A percentile compares a stretch with the other conserved stretches of the same genome.
Conservation (phyloP, 2,888 invertebrate species). For the Cryptocephalus moraei region DNA sequence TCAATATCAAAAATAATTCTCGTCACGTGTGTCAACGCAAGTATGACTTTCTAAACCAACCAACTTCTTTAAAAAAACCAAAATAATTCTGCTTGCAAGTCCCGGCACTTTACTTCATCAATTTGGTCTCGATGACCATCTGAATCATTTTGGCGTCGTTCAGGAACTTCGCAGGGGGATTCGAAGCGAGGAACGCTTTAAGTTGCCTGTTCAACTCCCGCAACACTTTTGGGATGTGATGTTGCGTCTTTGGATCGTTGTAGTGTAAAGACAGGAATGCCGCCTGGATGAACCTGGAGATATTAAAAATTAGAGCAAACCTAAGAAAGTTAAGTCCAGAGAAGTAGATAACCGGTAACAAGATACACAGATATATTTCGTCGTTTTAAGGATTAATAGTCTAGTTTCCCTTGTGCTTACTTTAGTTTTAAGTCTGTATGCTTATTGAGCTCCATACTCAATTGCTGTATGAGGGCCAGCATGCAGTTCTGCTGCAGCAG, state of each 20-base stretch:
- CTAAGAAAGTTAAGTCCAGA: not conserved
- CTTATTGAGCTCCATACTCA: constrained; percentile 78
- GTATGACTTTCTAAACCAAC: too few relatives aligned
- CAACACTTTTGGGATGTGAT: constrained; percentile 73
- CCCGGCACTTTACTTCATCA: constrained; percentile 10
- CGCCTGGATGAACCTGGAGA: constrained; percentile 72
- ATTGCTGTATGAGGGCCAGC: constrained; percentile 87
- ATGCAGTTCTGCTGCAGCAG: constrained; percentile 79
- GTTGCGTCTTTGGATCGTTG: constrained; percentile 64
- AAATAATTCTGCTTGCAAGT: too few relatives aligned
- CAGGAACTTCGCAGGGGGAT: constrained; percentile 55
- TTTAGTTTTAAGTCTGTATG: constrained; percentile 75
- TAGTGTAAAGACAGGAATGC: constrained; percentile 75
- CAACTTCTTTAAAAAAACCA: too few relatives aligned
- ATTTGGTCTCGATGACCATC: constrained; percentile 46
- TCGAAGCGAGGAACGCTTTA: constrained; percentile 51
- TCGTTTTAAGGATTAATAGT: not conserved
- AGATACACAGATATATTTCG: too few relatives aligned
- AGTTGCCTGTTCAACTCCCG: constrained; percentile 68
- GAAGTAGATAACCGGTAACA: not conserved
- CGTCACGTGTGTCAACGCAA: too few relatives aligned
- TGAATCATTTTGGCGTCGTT: constrained; percentile 60
- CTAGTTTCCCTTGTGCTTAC: constrained; percentile 38
- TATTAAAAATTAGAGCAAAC: not conserved
- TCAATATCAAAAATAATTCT: too few relatives aligned